phyloP scores from a whole-genome alignment of 2,888 invertebrate species.

The Megaustenia siamemsis region DNA sequence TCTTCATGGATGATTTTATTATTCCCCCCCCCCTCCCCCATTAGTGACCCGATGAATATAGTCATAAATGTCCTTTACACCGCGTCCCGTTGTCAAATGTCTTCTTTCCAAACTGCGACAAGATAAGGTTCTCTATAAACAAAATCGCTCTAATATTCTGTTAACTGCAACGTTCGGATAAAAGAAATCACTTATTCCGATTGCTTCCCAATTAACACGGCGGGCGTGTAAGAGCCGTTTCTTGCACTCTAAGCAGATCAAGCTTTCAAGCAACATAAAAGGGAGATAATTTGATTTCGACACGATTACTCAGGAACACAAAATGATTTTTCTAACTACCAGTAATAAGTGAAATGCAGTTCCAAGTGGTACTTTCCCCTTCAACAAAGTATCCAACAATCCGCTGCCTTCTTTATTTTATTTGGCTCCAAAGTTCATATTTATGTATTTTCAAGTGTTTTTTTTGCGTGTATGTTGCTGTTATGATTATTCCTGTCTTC shows the following conservation, averaged over 20 bases:
- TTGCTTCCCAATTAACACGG: not conserved
- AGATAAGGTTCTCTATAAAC: slow-evolving; percentile 41
- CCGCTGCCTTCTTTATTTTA: not conserved
- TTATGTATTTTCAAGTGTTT: slow-evolving; percentile 9
- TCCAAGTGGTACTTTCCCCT: not conserved
- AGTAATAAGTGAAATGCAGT: slow-evolving; percentile 22
- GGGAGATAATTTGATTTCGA: slow-evolving; percentile 35
- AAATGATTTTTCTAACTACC: slow-evolving; percentile 13
- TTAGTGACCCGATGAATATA: slow-evolving; percentile 18
- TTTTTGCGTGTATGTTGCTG: too few relatives aligned
- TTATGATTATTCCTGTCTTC: not conserved
- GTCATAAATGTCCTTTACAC: slow-evolving; percentile 38
- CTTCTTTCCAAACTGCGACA: too few relatives aligned
- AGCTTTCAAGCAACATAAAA: slow-evolving; percentile 30
- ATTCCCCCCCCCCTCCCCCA: too few relatives aligned
- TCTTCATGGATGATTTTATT: too few relatives aligned
- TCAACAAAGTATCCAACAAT: not conserved
- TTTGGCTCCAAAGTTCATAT: not conserved
- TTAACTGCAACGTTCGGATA: slow-evolving; percentile 2
- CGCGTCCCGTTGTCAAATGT: too few relatives aligned
- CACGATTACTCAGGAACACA: slow-evolving; percentile 20
- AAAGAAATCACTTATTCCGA: not conserved
- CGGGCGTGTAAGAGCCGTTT: not conserved
- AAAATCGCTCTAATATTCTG: not conserved
- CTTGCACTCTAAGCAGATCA: slow-evolving; percentile 28